These are phyloP conservation scores for Volucella bombylans DNA, from an alignment of 2,888 invertebrate species.

Conservation along the genomic window DNA sequence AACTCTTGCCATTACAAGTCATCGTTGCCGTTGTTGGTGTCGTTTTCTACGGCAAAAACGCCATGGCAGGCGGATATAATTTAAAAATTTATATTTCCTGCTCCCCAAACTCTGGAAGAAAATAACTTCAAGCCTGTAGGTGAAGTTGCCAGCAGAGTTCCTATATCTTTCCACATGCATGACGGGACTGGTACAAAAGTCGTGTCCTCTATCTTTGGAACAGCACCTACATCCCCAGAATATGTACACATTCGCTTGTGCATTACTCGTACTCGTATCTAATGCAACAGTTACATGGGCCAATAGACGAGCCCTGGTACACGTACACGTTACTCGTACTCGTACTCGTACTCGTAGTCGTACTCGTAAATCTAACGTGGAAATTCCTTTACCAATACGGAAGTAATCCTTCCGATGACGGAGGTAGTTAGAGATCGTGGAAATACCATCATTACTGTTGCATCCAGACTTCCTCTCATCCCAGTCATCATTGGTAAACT, in stretches of 20 bases:
- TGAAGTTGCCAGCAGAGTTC: slow-evolving; percentile 38
- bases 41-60: slow-evolving; percentile 8
- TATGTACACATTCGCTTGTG: slow-evolving; percentile 1
- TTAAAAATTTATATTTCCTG: slow-evolving; percentile 67
- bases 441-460: slow-evolving; percentile 4
- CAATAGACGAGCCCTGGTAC: neutral
- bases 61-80: slow-evolving; percentile 51
- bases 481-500: slow-evolving; percentile 1
- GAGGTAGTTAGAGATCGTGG: slow-evolving; percentile 21
- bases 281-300: slow-evolving; percentile 52
- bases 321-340: too few relatives aligned
- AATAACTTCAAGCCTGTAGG: slow-evolving; percentile 22
- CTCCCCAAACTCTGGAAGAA: slow-evolving; percentile 29
- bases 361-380: slow-evolving; percentile 49
- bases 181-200: slow-evolving; percentile 28
- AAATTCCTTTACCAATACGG: slow-evolving; percentile 63
- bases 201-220: slow-evolving; percentile 5
- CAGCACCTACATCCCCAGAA: slow-evolving; percentile 12
- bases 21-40: neutral
- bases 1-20: slow-evolving; percentile 64
- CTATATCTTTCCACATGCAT: slow-evolving; percentile 54
- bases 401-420: slow-evolving; percentile 62
- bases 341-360: too few relatives aligned
- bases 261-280: too few relatives aligned
- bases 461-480: slow-evolving; percentile 7